Base-by-base conservation (phyloP, 2,797 vertebrate species). In the Poecile montanus region DNA sequence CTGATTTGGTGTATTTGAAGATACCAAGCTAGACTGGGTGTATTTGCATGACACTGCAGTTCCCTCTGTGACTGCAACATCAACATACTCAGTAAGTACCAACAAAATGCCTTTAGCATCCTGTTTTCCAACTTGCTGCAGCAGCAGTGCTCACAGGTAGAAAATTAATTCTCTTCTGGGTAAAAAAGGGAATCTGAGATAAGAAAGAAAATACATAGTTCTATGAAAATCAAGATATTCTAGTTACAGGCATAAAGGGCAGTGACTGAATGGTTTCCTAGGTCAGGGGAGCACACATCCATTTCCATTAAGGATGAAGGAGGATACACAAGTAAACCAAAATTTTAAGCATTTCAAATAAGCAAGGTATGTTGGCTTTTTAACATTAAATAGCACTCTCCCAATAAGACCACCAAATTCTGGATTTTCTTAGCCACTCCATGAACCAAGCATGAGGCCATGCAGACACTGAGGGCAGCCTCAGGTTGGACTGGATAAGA, bases 101-200 rank as follows among this genome's bases (percentile, higher is more conserved):
- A 89, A 66, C 36, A 70, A 78, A 89, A 86, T 10, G 73, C 73
- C 78, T 79, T 90, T 20, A 84, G 76, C 75, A 76, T 54, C 66
- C 67, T 85, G 48, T 20, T 88, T 92, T 40, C 60, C 57, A 86
- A 44, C 63, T 18, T 70, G 48, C 71, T 84, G 63, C 67, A 79
- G 84, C 58, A 89, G 68, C 61, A 75, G 76, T 91, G 82, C 84
- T 86, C 71, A 51, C 20, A 85, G 63, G 80, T 74, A 91, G 42
- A 30, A 75, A 81, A 91, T 36, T 48, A 72, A 78, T 81, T 90
- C n/a, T 88, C 53, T 74, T 58, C 45, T 67, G 34, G 19, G 45
- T 25, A 54, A 45, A 72, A 85, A 40, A 74, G 7, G 8, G 70
- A 88, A 44, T 38, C 2, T 2, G 42, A 9, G 9, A 75, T 14